Base-by-base conservation (phyloP, 1,140 invertebrate species). In the Drosophila neocordata region DNA sequence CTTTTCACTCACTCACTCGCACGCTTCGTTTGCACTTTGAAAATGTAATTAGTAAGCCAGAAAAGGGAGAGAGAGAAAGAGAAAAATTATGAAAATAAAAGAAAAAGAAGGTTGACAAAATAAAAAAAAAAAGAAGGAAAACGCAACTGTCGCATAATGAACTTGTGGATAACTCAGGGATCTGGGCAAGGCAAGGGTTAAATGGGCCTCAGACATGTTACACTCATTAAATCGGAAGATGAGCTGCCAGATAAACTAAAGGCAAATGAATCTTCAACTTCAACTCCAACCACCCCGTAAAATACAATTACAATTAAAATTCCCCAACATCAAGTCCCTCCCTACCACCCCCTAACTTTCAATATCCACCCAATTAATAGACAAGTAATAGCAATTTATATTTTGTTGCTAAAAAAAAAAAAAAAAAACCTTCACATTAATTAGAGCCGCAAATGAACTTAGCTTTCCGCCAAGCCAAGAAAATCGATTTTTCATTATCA, bases 11-110 rank as follows among this genome's bases (percentile, higher is more conserved):
- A 58, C 41, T 27, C 72, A 13, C 24, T 63, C 48, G 73, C 82
- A 88, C 72, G 83, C 83, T 88, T 88, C 83, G 83, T 77, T 88
- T 87, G 79, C 82, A 83, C 68, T 88, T 65, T 81, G 83, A 83
- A 87, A 87, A 87, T 87, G 82, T 87, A 87, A 87, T 87, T 87
- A 87, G 82, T 87, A 76, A 78, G 79, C 60, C 66, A 79, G 64
- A 63, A 31, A 4, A 22, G 27, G 59, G 48, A 37, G 55, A 60
- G 38, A 20, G 13, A 4, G 8, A 12, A 1, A 8, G 9, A n/a
- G n/a, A n/a, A 1, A 8, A 15, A 27, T 27, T 44, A 12, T n/a
- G 9, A 13, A 56, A 13, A 15, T 48, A 15, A 18, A 8, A 38
- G 48, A 81, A 74, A 65, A 78, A 70, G 74, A 74, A 77, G 74